Conservation (phyloP, 2,888 invertebrate species). For the Synergus gifuensis region DNA sequence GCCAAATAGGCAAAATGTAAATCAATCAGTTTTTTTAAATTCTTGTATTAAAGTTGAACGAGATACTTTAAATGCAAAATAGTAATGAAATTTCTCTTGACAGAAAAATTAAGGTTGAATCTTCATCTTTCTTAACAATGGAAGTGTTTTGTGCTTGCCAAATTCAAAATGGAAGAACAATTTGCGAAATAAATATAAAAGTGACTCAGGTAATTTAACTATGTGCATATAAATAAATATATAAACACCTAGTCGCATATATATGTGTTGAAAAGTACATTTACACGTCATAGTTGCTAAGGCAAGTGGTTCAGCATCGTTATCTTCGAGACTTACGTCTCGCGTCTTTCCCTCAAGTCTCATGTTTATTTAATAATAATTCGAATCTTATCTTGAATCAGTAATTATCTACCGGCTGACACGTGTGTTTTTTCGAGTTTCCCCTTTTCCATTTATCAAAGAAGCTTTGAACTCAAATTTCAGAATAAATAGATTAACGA, state of each 20-base stretch:
- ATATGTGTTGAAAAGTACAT: constrained; percentile 21
- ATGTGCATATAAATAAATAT: background rate
- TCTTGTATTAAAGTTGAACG: constrained; percentile 3
- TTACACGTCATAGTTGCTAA: constrained; percentile 19
- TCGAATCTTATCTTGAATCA: constrained; percentile 17
- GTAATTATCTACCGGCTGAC: constrained; percentile 9
- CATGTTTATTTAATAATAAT: background rate
- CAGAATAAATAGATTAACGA: background rate
- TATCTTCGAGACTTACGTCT: constrained; percentile 14
- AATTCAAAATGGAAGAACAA: background rate
- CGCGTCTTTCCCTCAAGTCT: background rate
- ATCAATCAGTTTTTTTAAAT: background rate
- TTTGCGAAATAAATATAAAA: background rate
- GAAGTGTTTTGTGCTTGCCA: background rate
- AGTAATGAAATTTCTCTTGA: background rate
- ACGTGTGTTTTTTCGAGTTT: background rate
- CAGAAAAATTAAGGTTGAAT: background rate
- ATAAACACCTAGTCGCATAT: background rate
- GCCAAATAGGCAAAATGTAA: constrained; percentile 15
- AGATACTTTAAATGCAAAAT: constrained; percentile 12
- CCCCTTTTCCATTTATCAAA: background rate
- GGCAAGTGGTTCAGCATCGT: constrained; percentile 18
- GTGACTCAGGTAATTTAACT: background rate
- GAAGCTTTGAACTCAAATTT: background rate
- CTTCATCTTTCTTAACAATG: background rate